A percentile compares a stretch with the other conserved stretches of the same genome.
These are phyloP conservation scores for Trematomus bernacchii DNA, from an alignment of 2,797 vertebrate genomes.

Conservation along the genomic window DNA sequence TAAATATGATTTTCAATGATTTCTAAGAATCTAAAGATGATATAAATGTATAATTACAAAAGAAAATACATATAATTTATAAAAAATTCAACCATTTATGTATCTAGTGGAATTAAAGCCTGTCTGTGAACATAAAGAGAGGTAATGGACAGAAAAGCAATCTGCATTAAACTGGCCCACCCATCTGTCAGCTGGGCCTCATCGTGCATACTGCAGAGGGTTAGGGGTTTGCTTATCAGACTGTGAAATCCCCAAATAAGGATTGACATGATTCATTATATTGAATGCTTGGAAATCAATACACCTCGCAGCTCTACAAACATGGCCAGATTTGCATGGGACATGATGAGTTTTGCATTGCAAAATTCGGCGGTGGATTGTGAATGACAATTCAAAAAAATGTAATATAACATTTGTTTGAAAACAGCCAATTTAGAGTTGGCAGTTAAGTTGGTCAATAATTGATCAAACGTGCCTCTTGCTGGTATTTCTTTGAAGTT, in stretches of 20 bases:
- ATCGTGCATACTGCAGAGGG: background rate
- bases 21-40: background rate
- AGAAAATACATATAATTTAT: background rate
- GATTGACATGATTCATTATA: background rate
- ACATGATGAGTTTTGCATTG: background rate
- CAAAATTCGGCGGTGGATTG: background rate
- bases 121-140: too few species aligned
- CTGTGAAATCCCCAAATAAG: background rate
- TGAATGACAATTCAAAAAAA: too few species aligned
- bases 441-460: rapidly evolving
- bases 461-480: background rate
- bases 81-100: background rate
- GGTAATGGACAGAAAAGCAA: background rate
- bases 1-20: background rate
- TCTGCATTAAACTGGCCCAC: background rate
- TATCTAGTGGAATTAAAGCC: too few species aligned
- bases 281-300: background rate
- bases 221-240: background rate
- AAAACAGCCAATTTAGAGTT: too few species aligned
- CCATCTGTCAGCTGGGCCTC: background rate
- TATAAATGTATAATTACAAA: background rate
- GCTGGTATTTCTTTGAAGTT: background rate
- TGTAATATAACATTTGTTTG: too few species aligned
- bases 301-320: background rate
- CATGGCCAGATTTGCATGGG: background rate